Percentiles rank a stretch among this genome's conserved stretches.
Conservation (phyloP, 2,113 vertebrate genomes). For the Stigmatopora argus region DNA sequence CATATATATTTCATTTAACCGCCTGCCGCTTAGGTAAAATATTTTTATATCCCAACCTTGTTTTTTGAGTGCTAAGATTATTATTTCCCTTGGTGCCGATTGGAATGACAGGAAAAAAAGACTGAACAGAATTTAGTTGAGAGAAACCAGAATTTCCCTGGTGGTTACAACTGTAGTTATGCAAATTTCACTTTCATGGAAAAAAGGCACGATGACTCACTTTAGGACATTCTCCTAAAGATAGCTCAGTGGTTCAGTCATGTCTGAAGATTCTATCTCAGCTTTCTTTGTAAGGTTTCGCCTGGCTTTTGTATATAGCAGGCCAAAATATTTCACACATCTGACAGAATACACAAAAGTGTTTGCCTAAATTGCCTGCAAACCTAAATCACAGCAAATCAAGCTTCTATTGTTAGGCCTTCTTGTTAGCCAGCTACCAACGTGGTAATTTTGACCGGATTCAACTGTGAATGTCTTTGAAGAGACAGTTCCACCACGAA, state of each 20-base stretch:
- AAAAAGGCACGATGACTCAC: constrained; percentile 40
- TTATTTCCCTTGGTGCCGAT: constrained; percentile 23
- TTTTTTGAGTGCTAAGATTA: constrained; percentile 3
- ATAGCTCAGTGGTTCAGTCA: constrained; percentile 24
- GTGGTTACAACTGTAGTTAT: constrained; percentile 34
- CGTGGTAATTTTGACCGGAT: constrained; percentile 54
- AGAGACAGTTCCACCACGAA: constrained; percentile 33
- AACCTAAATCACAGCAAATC: constrained; percentile 50
- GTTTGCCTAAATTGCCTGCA: constrained; percentile 36
- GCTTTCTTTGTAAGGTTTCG: constrained; percentile 37
- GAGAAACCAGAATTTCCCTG: constrained; percentile 31
- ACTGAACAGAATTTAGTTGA: constrained; percentile 22
- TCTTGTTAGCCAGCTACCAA: constrained; percentile 46
- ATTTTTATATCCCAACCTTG: constrained; percentile 18
- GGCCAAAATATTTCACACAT: constrained; percentile 41
- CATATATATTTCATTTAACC: constrained; percentile 21
- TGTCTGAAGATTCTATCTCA: constrained; percentile 33
- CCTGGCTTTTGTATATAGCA: constrained; percentile 17
- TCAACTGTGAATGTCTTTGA: constrained; percentile 44
- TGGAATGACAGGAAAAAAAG: constrained; percentile 10
- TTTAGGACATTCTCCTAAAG: constrained; percentile 23
- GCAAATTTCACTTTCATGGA: constrained; percentile 33
- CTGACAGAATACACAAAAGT: constrained; percentile 28
- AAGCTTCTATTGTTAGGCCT: constrained; percentile 48
- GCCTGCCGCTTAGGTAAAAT: constrained; percentile 26